Conservation (phyloP, 1,140 invertebrate species). For the Steinernema feltiae region DNA sequence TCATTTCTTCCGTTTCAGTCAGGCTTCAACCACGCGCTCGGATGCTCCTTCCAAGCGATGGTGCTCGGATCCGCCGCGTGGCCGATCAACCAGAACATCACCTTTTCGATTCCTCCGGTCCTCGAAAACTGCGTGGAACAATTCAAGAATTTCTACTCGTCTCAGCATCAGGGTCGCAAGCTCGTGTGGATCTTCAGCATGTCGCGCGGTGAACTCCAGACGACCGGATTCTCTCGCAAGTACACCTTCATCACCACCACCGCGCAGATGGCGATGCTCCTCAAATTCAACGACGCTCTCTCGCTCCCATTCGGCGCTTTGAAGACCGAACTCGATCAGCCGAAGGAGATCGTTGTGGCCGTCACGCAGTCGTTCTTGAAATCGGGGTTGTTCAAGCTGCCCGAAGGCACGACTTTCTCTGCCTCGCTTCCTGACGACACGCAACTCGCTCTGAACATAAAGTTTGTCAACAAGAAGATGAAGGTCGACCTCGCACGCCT, state of each 20-base stretch:
- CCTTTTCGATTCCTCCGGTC: neutral
- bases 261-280: constrained; percentile 95
- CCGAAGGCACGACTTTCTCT: neutral
- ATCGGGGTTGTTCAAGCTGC: neutral
- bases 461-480: neutral
- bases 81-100: constrained; percentile 63
- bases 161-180: constrained; percentile 89
- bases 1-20: neutral
- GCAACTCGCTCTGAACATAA: neutral
- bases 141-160: constrained; percentile 90
- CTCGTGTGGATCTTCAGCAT: constrained; percentile 95
- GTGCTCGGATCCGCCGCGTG: constrained; percentile 93
- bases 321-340: neutral
- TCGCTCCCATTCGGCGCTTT: neutral
- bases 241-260: constrained; percentile 65
- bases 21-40: neutral
- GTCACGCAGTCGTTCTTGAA: neutral
- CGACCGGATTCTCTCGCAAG: constrained; percentile 78
- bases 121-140: constrained; percentile 74
- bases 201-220: constrained; percentile 92
- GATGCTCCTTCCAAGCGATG: constrained; percentile 60
- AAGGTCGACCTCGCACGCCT: neutral
- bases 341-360: neutral
- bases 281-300: constrained; percentile 77
- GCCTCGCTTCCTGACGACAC: neutral